Evolutionary conservation across 2,888 invertebrate species (phyloP), one percentile per base, ranked within the genome.

Genomic region (Synergus laeviventris): DNA sequence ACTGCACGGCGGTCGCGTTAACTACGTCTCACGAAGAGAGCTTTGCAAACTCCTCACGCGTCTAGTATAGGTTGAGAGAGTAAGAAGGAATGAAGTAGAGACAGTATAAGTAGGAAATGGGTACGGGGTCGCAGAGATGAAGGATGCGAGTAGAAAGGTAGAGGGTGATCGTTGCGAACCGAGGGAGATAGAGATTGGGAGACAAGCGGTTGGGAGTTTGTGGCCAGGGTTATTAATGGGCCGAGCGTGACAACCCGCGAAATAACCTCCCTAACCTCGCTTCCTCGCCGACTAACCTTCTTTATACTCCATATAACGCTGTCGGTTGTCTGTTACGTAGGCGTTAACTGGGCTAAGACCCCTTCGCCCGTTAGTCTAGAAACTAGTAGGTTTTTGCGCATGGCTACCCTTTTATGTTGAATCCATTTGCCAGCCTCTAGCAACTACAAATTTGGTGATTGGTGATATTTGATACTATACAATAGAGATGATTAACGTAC

Each of bases 41-140:
- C 86, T 89, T 89, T 86, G 86, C 86, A 89, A 89, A 87, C 89
- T 88, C 84, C 88, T 89, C 89, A 89, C 87, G 89, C 85, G 83
- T 81, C 78, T 81, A 18, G 49, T 54, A 18, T 54, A 18, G 49
- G 76, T 42, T 74, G 70, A 76, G 31, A 78, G 60, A 78, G 80
- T 80, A 59, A 62, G 45, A 73, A 39, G 42, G 74, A 49, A 49
- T 21, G 45, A 14, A 18, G 18, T n/a, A 31, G 54, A 75, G 24
- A 36, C 39, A 49, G 21, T 36, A 36, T 21, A 18, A 31, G 61
- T 70, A 24, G 31, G 18, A 42, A 45, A 39, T 31, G 38, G n/a
- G 8, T 42, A 14, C 21, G 24, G 70, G 12, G 24, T 73, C n/a
- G 59, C 73, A 42, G 64, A 64, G 60, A 39, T 75, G 66, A 39